phyloP scores from a whole-genome alignment of 1,140 invertebrate species.

The Radopholus similis region DNA sequence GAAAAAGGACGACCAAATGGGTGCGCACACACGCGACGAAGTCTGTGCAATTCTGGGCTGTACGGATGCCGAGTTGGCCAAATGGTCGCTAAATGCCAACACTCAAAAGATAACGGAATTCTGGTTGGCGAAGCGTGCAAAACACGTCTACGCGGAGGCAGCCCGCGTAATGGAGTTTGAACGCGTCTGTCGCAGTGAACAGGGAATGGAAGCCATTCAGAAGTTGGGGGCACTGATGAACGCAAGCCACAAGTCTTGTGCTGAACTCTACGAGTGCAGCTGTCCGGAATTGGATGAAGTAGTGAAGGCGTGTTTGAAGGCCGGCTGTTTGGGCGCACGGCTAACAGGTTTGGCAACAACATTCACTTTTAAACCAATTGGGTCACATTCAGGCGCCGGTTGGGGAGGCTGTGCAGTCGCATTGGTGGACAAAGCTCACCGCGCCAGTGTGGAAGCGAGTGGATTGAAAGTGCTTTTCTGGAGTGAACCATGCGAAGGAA shows the following conservation, averaged over 20 bases:
- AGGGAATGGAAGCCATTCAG: neutral
- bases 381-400: constrained; percentile 62
- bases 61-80: constrained; percentile 68
- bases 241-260: constrained; percentile 78
- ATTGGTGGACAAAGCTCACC: constrained; percentile 66
- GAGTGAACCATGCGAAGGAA: constrained; percentile 45
- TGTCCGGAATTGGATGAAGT: constrained; percentile 78
- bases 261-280: constrained; percentile 85
- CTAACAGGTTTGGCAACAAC: constrained; percentile 72
- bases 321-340: constrained; percentile 75
- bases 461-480: constrained; percentile 47
- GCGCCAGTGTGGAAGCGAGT: constrained; percentile 35
- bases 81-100: constrained; percentile 67
- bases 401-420: constrained; percentile 95
- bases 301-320: constrained; percentile 72
- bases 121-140: constrained; percentile 76
- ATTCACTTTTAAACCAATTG: neutral
- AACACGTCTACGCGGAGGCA: constrained; percentile 78
- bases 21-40: constrained; percentile 67
- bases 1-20: neutral
- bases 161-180: constrained; percentile 74
- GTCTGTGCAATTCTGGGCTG: constrained; percentile 70
- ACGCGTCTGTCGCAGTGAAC: constrained; percentile 66
- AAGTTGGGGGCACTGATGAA: constrained; percentile 79
- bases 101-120: constrained; percentile 68